Evolutionary conservation across 37 sponge, comb jelly and placozoan species (phyloP).

Genomic region (Petrosia ficiformis): DNA sequence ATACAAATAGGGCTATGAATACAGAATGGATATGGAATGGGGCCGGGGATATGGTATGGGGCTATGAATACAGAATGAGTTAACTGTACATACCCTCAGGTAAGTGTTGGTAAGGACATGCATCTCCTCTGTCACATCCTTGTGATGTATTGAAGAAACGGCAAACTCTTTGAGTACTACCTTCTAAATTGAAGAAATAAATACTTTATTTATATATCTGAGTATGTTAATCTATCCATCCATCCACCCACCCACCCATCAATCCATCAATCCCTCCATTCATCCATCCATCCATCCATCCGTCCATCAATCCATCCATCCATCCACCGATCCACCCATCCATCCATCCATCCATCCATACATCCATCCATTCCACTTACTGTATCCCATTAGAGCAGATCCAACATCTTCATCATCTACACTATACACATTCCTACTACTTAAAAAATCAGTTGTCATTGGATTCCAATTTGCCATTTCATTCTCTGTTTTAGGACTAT

Average conservation of each 20-base stretch:
- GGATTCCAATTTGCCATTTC: slow-evolving; percentile 43
- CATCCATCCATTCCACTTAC: background rate
- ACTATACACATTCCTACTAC: slow-evolving; percentile 17
- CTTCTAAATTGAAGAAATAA: background rate
- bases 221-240: background rate
- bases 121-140: slow-evolving; percentile 28
- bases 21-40: too few relatives aligned
- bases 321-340: background rate
- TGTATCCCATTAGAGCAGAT: slow-evolving; percentile 32
- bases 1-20: too few relatives aligned
- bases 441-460: slow-evolving; percentile 51
- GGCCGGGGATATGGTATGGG: too few relatives aligned
- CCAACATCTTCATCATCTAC: slow-evolving; percentile 28
- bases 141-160: slow-evolving; percentile 34
- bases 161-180: slow-evolving; percentile 14
- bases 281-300: background rate
- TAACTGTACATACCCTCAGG: slow-evolving; percentile 20
- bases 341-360: background rate
- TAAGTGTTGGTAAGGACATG: slow-evolving; percentile 36
- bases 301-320: background rate
- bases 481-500: too few relatives aligned
- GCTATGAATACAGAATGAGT: too few relatives aligned
- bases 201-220: too few relatives aligned
- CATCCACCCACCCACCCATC: background rate
- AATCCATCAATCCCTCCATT: background rate